Percentiles rank a stretch among this genome's conserved stretches.
These are phyloP conservation scores for Elysia crispata DNA, from an alignment of 2,888 invertebrate genomes.

Conservation along the genomic window DNA sequence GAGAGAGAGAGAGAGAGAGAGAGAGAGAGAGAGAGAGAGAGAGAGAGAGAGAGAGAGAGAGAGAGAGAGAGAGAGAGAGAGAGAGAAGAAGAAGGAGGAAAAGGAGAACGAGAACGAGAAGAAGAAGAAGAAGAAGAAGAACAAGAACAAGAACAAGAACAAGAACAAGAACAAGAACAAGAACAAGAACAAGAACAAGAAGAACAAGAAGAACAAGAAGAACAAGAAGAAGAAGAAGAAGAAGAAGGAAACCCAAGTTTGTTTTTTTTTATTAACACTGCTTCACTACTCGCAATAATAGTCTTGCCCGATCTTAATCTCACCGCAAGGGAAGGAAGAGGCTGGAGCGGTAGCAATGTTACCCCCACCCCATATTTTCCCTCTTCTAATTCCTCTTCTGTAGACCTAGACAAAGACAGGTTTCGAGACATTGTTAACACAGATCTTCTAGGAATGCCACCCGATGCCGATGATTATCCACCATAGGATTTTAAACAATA, in stretches of 20 bases:
- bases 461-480: too few relatives aligned
- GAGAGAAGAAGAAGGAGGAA: conserved; percentile 10
- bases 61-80: conserved; percentile 12
- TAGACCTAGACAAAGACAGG: too few relatives aligned
- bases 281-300: too few relatives aligned
- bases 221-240: conserved; percentile 18
- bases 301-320: too few relatives aligned
- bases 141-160: too few relatives aligned
- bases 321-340: too few relatives aligned
- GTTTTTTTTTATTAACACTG: background rate
- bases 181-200: conserved; percentile 20
- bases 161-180: conserved; percentile 13
- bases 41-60: conserved; percentile 37
- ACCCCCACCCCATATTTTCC: too few relatives aligned
- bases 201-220: background rate
- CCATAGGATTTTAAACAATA: too few relatives aligned
- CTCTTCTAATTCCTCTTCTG: too few relatives aligned
- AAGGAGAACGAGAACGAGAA: conserved; percentile 18
- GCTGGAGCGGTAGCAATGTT: too few relatives aligned
- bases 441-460: too few relatives aligned
- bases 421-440: too few relatives aligned
- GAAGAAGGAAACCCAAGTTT: background rate
- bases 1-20: conserved; percentile 9
- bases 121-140: conserved; percentile 2
- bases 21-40: conserved; percentile 21